These are phyloP conservation scores for Limanda limanda DNA, from an alignment of 2,113 vertebrate genomes.

Conservation along the genomic window DNA sequence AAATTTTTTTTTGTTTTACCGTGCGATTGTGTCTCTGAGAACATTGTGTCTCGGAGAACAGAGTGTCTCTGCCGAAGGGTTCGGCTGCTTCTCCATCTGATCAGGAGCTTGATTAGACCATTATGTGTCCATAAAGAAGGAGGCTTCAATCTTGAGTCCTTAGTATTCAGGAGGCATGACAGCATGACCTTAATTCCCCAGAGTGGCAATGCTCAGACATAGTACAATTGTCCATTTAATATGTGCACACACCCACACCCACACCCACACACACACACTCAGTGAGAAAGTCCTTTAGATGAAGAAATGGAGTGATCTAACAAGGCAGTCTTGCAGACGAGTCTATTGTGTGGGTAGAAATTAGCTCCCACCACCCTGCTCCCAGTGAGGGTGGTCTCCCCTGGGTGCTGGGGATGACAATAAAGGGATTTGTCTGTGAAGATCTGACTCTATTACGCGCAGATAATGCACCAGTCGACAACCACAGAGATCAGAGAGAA, in stretches of 20 bases:
- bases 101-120: slow-evolving; percentile 44
- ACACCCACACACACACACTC: slow-evolving; percentile 12
- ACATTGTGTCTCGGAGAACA: slow-evolving; percentile 63
- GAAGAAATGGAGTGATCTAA: slow-evolving; percentile 64
- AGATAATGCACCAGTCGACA: slow-evolving; percentile 75
- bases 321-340: slow-evolving; percentile 61
- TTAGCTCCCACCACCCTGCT: slow-evolving; percentile 77
- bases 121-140: slow-evolving; percentile 47
- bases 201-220: slow-evolving; percentile 56
- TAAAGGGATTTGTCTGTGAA: slow-evolving; percentile 78
- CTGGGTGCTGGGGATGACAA: slow-evolving; percentile 72
- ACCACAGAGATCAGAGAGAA: slow-evolving; percentile 68
- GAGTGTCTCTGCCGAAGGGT: slow-evolving; percentile 47
- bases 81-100: slow-evolving; percentile 44
- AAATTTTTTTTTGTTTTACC: slow-evolving; percentile 13
- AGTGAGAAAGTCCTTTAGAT: slow-evolving; percentile 14
- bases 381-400: slow-evolving; percentile 81
- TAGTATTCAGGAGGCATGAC: slow-evolving; percentile 67
- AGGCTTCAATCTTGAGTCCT: slow-evolving; percentile 52
- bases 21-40: slow-evolving; percentile 56
- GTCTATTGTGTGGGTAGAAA: slow-evolving; percentile 81
- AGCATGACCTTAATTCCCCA: slow-evolving; percentile 73
- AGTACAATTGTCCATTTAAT: slow-evolving; percentile 53
- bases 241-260: slow-evolving; percentile 17
- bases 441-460: slow-evolving; percentile 74